These are phyloP conservation scores for Cetoscarus ocellatus DNA, from an alignment of 2,797 vertebrate genomes.

Conservation along the genomic window DNA sequence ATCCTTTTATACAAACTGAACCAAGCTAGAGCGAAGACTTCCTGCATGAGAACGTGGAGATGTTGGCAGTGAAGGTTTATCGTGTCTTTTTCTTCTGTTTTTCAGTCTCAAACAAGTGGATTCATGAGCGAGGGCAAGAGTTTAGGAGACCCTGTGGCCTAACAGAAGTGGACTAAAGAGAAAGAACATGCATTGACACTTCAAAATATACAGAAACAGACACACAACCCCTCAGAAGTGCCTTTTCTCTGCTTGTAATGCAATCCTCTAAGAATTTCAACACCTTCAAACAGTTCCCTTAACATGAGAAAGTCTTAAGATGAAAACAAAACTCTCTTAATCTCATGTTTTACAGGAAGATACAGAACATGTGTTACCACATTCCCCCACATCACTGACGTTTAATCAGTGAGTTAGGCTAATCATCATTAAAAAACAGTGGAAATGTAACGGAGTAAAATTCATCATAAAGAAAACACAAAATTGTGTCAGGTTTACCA, in stretches of 20 bases:
- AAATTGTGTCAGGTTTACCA: background rate
- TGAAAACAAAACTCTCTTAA: background rate
- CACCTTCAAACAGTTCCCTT: background rate
- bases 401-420: background rate
- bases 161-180: constrained; percentile 92
- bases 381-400: background rate
- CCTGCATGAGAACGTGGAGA: background rate
- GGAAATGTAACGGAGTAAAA: background rate
- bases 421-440: background rate
- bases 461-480: background rate
- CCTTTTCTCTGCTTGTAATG: constrained; percentile 23
- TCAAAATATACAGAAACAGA: background rate
- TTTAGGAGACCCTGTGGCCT: constrained; percentile 95
- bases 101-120: constrained; percentile 98
- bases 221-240: constrained; percentile 7
- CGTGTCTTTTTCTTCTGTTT: constrained; percentile 50
- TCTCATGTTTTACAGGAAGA: background rate
- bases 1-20: background rate
- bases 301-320: background rate
- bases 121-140: constrained; percentile 98
- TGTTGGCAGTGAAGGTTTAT: background rate
- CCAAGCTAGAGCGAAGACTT: too few species aligned
- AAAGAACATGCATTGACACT: background rate
- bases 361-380: background rate
- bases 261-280: constrained; percentile 6